Base-by-base conservation (phyloP, 1,140 invertebrate species). In the Drosophila obscura region DNA sequence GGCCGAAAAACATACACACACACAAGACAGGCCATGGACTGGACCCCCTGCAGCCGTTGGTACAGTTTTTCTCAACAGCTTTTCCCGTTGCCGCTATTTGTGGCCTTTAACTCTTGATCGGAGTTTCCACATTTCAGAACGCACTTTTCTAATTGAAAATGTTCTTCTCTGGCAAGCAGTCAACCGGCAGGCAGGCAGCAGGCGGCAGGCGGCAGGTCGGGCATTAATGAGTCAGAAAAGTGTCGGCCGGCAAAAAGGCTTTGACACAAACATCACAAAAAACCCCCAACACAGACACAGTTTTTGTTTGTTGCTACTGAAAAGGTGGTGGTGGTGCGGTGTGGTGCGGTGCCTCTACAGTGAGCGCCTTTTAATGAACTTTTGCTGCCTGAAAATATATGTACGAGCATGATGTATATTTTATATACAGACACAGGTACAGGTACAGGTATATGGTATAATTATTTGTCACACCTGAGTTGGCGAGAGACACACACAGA, bases 381-480 rank as follows among this genome's bases (percentile, higher is more conserved):
- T 74, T 77, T 77, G 63, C 63, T 50, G 76, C 49, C 74, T 62
- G 71, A 55, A 55, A 44, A 68, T 24, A 65, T 26, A 48, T 9
- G 46, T 13, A 66, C 8, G 19, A 19, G 19, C 2, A 19, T 19
- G 19, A 45, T 28, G 45, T 11, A 56, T 31, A 11, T 13, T 11
- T 13, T 39, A 26, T 73, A 60, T 65, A 83, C 74, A 51, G 80
- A 73, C 73, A 19, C 19, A 19, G 16, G 16, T 1, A 16, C 16
- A 84, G 73, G 49, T 84, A 84, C 80, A 3, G 9, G 31, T 39
- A 39, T 39, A 39, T 39, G 35, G 85, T 84, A 83, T 89, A 89
- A 89, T 89, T 90, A 89, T 89, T 89, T 89, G 84, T 89, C 84
- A 89, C 84, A 89, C 84, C 84, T 89, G 84, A 90, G 84, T 89